phyloP scores from a whole-genome alignment of 2,797 vertebrate genomes.

The Epinephelus awoara region DNA sequence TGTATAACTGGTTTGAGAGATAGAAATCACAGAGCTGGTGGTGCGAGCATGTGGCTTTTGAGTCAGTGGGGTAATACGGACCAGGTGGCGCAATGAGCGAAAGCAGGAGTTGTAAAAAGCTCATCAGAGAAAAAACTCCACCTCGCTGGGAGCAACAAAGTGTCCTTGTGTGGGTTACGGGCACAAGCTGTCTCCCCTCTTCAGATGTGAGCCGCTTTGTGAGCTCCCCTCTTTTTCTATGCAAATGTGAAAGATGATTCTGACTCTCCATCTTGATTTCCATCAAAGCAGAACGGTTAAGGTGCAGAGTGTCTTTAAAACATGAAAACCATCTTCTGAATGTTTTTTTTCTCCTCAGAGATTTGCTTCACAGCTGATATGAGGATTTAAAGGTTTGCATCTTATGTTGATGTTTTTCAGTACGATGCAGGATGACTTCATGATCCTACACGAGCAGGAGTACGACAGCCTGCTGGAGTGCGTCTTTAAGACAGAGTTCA shows the following conservation, averaged over 20 bases:
- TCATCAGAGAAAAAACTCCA: conserved; percentile 78
- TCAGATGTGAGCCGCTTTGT: conserved; percentile 63
- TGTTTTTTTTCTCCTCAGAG: not conserved
- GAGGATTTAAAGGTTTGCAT: not conserved
- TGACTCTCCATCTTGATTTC: conserved; percentile 37
- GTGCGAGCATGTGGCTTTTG: conserved; percentile 66
- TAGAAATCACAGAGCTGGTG: conserved; percentile 46
- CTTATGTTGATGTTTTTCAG: conserved; percentile 78
- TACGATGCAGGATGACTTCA: conserved; percentile 95
- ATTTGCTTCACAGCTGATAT: not conserved
- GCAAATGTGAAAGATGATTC: conserved; percentile 70
- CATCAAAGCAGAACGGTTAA: not conserved
- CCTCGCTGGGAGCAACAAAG: conserved; percentile 76
- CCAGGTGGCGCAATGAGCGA: conserved; percentile 80
- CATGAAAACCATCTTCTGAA: not conserved
- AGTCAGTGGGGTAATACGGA: conserved; percentile 77
- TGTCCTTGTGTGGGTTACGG: conserved; percentile 68
- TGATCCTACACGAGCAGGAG: conserved; percentile 97
- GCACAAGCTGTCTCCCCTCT: conserved; percentile 52
- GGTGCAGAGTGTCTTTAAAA: not conserved
- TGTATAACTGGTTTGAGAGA: conserved; percentile 43
- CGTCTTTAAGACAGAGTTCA: conserved; percentile 97
- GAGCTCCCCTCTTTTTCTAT: conserved; percentile 52
- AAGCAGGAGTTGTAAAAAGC: conserved; percentile 79
- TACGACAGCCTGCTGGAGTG: conserved; percentile 98